These are phyloP conservation scores for Brachionus rubens DNA, from an alignment of 1,140 invertebrate species.

Conservation along the genomic window DNA sequence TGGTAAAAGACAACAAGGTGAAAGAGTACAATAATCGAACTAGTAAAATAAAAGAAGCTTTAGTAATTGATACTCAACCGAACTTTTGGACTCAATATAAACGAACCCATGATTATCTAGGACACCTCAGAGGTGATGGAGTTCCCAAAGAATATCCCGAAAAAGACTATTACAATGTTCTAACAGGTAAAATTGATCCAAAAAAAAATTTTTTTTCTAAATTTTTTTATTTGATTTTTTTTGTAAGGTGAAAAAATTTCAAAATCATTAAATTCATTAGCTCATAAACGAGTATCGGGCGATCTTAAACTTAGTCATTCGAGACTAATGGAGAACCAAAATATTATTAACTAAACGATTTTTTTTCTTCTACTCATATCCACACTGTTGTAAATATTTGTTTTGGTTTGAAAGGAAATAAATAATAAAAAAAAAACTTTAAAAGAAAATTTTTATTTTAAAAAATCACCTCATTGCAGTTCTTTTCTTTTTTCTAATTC, in stretches of 20 bases:
- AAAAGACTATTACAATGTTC: constrained; percentile 13
- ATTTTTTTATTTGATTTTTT: background rate
- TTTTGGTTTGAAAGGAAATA: too few species aligned
- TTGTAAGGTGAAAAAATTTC: background rate
- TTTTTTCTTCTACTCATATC: too few species aligned
- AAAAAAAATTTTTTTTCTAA: background rate
- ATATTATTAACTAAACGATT: too few species aligned
- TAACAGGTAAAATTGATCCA: constrained; percentile 11
- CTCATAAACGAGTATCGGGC: too few species aligned
- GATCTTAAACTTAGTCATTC: too few species aligned
- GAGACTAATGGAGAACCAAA: too few species aligned
- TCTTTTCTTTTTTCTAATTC: too few species aligned
- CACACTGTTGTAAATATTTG: too few species aligned
- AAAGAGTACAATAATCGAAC: constrained; percentile 38
- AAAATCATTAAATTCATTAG: too few species aligned
- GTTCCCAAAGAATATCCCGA: constrained; percentile 3
- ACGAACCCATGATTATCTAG: constrained; percentile 37
- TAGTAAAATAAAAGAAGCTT: background rate
- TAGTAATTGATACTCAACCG: background rate
- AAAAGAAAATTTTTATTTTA: too few species aligned
- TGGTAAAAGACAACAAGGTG: background rate
- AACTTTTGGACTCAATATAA: constrained; percentile 46
- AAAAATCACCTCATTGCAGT: too few species aligned
- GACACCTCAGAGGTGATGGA: background rate
- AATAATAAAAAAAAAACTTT: too few species aligned